Evolutionary conservation across 92 coral and sea anemone genomes (phyloP), one percentile per base, ranked within the genome.

Genomic region (Pocillopora grandis): DNA sequence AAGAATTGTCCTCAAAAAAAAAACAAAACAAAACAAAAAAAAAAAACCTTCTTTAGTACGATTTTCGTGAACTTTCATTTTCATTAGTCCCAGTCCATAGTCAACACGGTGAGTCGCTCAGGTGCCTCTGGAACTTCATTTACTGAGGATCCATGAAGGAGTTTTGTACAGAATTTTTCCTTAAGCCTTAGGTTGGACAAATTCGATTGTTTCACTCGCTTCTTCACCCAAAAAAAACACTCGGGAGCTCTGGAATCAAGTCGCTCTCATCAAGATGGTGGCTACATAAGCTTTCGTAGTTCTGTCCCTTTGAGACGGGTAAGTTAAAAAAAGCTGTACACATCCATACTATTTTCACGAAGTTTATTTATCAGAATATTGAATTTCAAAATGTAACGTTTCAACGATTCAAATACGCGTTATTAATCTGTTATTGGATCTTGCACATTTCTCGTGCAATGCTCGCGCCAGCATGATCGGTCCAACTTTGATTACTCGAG

Each of bases 201-300:
- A 13, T 37, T 15, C 12, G 42, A 57, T 18, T 62, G 61, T 71
- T 71, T 71, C 3, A 12, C 15, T 63, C 12, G 57, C 6, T 19
- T 49, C 21, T 67, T 19, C 12, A 35, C 42, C 71, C 55, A 70
- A 3, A 35, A n/a, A 55, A n/a, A 36, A 58, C 12, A 14, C 14
- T 4, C 65, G 42, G 9, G 23, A 21, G 14, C 18, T 33, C 59
- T 36, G 75, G 63, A 3, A n/a, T 66, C 37, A 52, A 35, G 23
- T 63, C 71, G 36, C 66, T 23, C 57, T 52, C 48, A 18, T 75
- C 49, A 82, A 74, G 63, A 83, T 83, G 86, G 86, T 80, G 65
- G 76, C 80, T 14, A 97, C 72, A 83, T 91, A 55, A 94, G 99
- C 78, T 97, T 97, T 71, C 88, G 99, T 62, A 94, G 97, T n/a